Evolutionary conservation across 2,113 vertebrate genomes (phyloP).

Genomic region (Centropus bengalensis): DNA sequence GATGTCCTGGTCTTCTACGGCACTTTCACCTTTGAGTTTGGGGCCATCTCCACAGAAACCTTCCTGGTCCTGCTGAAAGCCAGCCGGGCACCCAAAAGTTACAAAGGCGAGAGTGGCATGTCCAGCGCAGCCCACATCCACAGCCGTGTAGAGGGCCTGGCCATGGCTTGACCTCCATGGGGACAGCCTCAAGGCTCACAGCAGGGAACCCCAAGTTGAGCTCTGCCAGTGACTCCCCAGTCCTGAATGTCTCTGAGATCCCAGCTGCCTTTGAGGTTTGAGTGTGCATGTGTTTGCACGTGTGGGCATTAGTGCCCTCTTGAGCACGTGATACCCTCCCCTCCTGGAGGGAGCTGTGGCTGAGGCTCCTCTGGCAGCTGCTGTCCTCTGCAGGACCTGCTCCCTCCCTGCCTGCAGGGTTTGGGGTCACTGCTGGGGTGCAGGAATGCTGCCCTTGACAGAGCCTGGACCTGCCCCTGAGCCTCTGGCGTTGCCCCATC

Average conservation of each 20-base stretch:
- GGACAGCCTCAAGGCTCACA: neutral
- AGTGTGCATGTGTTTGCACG: neutral
- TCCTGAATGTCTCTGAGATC: neutral
- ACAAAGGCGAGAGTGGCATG: conserved; percentile 50
- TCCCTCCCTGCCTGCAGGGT: neutral
- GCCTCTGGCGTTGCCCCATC: neutral
- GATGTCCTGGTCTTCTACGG: conserved; percentile 88
- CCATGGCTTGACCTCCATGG: conserved; percentile 52
- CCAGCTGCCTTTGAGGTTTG: neutral
- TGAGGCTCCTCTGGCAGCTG: neutral
- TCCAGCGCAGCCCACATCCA: conserved; percentile 33
- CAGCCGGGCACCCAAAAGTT: conserved; percentile 64
- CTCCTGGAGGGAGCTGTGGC: neutral
- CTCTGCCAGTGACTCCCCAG: neutral
- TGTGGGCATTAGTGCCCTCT: fast-evolving
- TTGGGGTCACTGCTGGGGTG: neutral
- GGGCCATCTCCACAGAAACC: conserved; percentile 82
- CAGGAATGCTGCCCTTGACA: neutral
- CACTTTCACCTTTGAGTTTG: conserved; percentile 88
- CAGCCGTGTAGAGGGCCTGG: conserved; percentile 28
- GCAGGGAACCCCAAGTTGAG: neutral
- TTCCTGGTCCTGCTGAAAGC: conserved; percentile 83
- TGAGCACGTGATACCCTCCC: no score
- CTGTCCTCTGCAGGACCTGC: neutral
- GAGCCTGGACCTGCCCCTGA: neutral